Conservation (phyloP, 1,140 invertebrate genomes). For the Choristoneura fumiferana region DNA sequence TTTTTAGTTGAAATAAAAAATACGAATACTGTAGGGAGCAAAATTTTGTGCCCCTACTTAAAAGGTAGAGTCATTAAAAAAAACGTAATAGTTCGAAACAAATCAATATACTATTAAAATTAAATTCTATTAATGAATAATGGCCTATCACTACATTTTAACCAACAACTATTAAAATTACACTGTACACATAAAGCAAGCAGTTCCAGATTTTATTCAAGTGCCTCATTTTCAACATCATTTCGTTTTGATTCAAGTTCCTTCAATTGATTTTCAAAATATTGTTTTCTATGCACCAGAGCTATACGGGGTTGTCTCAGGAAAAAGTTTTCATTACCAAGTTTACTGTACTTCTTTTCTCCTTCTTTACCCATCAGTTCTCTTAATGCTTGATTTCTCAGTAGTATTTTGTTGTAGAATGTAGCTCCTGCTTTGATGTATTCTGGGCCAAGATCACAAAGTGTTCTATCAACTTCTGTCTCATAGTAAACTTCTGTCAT, state of each 20-base stretch:
- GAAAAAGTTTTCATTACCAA: constrained; percentile 84
- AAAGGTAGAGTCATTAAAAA: no score
- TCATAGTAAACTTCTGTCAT: constrained; percentile 81
- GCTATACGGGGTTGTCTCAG: constrained; percentile 82
- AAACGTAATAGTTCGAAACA: no score
- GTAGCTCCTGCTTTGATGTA: constrained; percentile 86
- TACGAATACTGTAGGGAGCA: no score
- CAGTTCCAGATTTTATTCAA: not conserved
- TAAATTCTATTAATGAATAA: no score
- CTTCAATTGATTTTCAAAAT: constrained; percentile 77
- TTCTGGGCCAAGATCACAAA: constrained; percentile 79
- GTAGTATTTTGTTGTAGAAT: constrained; percentile 86
- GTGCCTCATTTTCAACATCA: not conserved
- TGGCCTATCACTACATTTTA: no score
- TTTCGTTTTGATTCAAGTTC: constrained; percentile 26
- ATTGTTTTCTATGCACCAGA: constrained; percentile 81
- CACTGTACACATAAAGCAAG: no score
- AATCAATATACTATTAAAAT: no score
- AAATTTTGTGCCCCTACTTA: no score
- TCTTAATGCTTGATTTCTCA: constrained; percentile 86
- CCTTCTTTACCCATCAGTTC: constrained; percentile 81
- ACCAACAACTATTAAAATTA: no score
- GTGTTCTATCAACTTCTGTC: constrained; percentile 79
- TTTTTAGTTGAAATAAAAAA: no score
- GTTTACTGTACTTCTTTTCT: constrained; percentile 79